Conservation (phyloP, 1,140 invertebrate genomes). For the Araneus ventricosus region DNA sequence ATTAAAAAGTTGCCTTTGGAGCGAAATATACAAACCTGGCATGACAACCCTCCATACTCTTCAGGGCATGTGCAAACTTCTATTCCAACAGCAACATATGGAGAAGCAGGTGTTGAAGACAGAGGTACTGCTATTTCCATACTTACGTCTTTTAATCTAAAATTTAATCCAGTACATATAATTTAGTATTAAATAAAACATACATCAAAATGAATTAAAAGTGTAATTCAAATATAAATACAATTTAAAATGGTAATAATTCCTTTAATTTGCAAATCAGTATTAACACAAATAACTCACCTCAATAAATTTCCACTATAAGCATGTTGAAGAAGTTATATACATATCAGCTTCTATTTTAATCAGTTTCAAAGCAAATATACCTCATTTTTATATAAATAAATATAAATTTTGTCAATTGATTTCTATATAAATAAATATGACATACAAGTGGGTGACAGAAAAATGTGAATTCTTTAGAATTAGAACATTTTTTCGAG, state of each 20-base stretch:
- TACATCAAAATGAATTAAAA: not conserved
- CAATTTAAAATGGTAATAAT: not conserved
- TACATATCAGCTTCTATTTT: no score
- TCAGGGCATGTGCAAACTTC: conserved; percentile 93
- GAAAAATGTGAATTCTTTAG: no score
- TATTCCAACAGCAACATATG: conserved; percentile 87
- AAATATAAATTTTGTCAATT: no score
- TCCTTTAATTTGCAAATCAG: not conserved
- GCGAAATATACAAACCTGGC: conserved; percentile 83
- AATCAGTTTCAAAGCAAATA: no score
- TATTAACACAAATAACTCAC: not conserved
- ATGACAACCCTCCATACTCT: conserved; percentile 89
- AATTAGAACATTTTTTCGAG: no score
- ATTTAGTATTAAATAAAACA: not conserved
- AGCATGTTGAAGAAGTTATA: not conserved
- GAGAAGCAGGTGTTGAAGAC: conserved; percentile 78
- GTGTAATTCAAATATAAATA: not conserved
- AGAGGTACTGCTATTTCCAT: conserved; percentile 90
- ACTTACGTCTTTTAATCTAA: conserved; percentile 88
- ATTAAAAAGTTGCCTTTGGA: no score
- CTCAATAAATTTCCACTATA: conserved; percentile 66
- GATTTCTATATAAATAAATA: no score
- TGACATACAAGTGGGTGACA: no score
- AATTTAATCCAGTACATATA: conserved; percentile 51
- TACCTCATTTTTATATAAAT: no score